Base-by-base conservation (phyloP, 2,113 vertebrate genomes). In the Genyomyrus donnyi region DNA sequence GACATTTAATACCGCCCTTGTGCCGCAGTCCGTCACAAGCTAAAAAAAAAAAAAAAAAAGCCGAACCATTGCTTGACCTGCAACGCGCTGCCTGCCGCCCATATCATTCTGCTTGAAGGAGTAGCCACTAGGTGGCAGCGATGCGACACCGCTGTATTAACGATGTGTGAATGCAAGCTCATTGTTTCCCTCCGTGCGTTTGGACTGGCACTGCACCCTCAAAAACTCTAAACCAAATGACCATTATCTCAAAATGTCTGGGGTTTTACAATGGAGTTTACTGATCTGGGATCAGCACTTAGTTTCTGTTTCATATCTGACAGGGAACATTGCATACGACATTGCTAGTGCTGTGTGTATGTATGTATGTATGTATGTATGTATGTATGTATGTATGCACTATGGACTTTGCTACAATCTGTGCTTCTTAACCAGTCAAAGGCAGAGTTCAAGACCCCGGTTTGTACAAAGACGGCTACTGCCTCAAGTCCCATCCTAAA, bases 71-170 rank as follows among this genome's bases (percentile, higher is more conserved):
- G 74, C 35, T 15, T 80, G 74, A 39, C 74, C 74, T 17, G 11
- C 74, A 39, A 17, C 15, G 74, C 15, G 27, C 62, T 4, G 62
- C 62, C 62, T 80, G 11, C 6, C 31, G 27, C 27, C 31, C 70
- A 17, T 17, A 77, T 35, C 27, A 39, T 62, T 39, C 24, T 45
- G 9, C 27, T 85, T 4, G 24, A 27, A 21, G 15, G 21, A 24
- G 24, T 46, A 2, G 24, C 89, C 89, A 9, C 77, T 85, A 89
- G 89, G 35, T 89, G 89, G 89, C 89, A 85, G 77, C 45, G 52
- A 62, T n/a, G 89, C 31, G 42, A 58, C 89, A 66, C 53, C 27
- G 11, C 46, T 58, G 77, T 56, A 11, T 62, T 56, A 89, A 56
- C n/a, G 11, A 42, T 45, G 21, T 39, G 35, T 10, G 87, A n/a